Base-by-base conservation (phyloP, 1,140 invertebrate genomes). In the Bombus superbus region DNA sequence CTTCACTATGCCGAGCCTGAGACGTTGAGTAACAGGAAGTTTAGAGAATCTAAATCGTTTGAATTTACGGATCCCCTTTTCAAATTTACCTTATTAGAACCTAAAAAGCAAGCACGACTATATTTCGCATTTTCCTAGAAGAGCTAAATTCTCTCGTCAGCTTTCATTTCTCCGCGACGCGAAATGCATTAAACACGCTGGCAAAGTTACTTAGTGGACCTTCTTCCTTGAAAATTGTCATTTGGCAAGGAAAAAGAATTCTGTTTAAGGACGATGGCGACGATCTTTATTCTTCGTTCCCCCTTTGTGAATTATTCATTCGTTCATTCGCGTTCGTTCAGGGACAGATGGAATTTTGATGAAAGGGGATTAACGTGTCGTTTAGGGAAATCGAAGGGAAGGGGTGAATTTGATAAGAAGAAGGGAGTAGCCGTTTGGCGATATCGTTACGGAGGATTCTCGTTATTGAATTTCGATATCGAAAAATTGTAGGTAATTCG, bases 301-400 rank as follows among this genome's bases (percentile, higher is more conserved):
- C 47, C 47, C 47, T 57, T 38, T 53, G 10, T 75, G 73, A 75
- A 75, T 57, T 75, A 75, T 75, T 75, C 73, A 57, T 74, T 35
- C 3, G 42, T 35, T 5, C 72, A 10, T 71, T 40, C 68, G 38
- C n/a, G 40, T n/a, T 42, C 32, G 22, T 72, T 72, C 25, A 28
- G 13, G 69, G 2, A 28, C 69, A 42, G 40, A 72, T 72, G 28
- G 69, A 72, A 72, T 71, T 71, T 71, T 42, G 69, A 72, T 42
- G 35, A 18, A 72, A 40, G 2, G 28, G 69, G 11, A 72, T 72
- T 42, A 42, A 72, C 40, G 72, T 28, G 18, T 35, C 73, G 73
- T 35, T 75, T 42, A 72, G 10, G 44, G 22, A 57, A 38, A 75
- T 75, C 15, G 42, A 57, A 38, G 25, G 68, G 10, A 28, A 25